phyloP scores from a whole-genome alignment of 2,888 invertebrate species.

The Charanyca ferruginea region DNA sequence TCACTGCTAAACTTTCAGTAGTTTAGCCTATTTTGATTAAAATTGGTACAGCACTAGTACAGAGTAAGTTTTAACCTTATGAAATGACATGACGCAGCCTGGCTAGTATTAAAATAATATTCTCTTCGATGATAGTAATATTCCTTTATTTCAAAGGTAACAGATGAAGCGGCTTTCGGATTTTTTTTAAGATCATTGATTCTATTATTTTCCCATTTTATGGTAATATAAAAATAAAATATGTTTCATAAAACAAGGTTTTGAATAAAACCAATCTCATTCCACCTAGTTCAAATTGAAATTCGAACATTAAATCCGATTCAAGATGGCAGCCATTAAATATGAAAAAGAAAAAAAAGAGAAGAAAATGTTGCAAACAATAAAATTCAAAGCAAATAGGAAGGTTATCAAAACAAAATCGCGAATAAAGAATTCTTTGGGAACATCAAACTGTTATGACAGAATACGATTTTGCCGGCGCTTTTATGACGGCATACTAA shows the following conservation, averaged over 20 bases:
- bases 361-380: constrained; percentile 48
- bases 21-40: no score
- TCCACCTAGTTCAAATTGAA: constrained; percentile 27
- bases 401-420: constrained; percentile 62
- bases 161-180: not conserved
- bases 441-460: constrained; percentile 68
- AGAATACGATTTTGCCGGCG: constrained; percentile 61
- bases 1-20: no score
- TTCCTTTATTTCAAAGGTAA: not conserved
- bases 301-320: constrained; percentile 15
- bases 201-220: constrained; percentile 1
- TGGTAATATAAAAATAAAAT: not conserved
- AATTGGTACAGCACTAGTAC: no score
- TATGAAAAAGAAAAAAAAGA: constrained; percentile 21
- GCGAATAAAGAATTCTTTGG: constrained; percentile 58
- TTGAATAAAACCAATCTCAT: not conserved
- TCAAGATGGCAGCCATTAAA: constrained; percentile 40
- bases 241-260: not conserved
- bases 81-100: no score
- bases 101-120: not conserved
- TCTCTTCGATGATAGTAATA: not conserved
- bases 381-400: constrained; percentile 66
- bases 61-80: no score
- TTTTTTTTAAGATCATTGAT: not conserved
- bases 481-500: constrained; percentile 26